These are phyloP conservation scores for Etia nguti DNA, from an alignment of 2,113 vertebrate species.

Conservation along the genomic window DNA sequence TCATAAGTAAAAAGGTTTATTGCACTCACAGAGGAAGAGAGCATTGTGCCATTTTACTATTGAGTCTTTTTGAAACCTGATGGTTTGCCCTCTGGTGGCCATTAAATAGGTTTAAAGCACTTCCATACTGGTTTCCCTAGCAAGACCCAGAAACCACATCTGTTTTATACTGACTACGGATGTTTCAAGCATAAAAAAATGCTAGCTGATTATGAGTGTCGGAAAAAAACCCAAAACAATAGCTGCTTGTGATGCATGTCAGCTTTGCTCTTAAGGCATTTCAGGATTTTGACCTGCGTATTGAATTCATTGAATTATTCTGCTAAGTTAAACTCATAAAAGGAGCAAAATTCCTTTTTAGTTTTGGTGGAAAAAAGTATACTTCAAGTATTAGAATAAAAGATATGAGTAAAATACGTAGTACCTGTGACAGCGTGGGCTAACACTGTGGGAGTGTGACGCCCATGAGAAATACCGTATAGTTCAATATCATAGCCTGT, in stretches of 20 bases:
- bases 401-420: slow-evolving; percentile 48
- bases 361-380: background rate
- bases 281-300: background rate
- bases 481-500: slow-evolving; percentile 71
- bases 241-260: background rate
- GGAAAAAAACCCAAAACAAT: accelerated
- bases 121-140: background rate
- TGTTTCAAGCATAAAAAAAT: background rate
- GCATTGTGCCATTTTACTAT: background rate
- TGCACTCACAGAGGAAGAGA: background rate
- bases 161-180: background rate
- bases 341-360: background rate
- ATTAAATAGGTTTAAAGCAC: background rate
- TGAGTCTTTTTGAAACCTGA: background rate
- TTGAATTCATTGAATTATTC: background rate
- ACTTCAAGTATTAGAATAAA: background rate
- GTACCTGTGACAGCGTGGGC: slow-evolving; percentile 72
- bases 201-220: background rate
- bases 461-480: slow-evolving; percentile 71
- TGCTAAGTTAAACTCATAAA: background rate
- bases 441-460: slow-evolving; percentile 65
- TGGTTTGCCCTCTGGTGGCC: background rate
- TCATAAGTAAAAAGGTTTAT: background rate
- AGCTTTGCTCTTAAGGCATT: background rate
- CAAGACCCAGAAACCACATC: background rate